Conservation (phyloP, 2,888 invertebrate species). For the Folsomia candida region DNA sequence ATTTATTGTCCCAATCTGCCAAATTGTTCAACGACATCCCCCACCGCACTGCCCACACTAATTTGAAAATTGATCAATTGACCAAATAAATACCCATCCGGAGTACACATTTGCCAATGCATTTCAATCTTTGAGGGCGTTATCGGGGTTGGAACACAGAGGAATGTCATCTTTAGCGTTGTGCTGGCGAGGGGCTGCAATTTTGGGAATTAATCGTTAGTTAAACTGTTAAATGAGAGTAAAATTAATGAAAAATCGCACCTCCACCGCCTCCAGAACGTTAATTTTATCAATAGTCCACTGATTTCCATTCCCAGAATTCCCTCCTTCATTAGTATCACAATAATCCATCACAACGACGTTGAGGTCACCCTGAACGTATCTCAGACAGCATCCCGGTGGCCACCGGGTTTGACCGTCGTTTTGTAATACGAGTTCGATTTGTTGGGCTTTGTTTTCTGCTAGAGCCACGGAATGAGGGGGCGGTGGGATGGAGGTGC, state of each 20-base stretch:
- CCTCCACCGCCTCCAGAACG: background rate
- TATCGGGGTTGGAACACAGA: background rate
- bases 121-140: constrained; percentile 1
- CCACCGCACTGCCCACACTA: background rate
- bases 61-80: constrained; percentile 56
- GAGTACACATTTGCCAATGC: constrained; percentile 79
- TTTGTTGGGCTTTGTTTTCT: no score
- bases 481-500: no score
- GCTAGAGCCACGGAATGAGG: no score
- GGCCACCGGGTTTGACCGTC: constrained; percentile 87
- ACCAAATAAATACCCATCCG: constrained; percentile 86
- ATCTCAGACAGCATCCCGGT: constrained; percentile 61
- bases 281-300: no score
- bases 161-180: background rate
- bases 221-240: no score
- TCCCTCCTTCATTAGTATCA: background rate
- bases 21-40: background rate
- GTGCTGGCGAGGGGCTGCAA: background rate
- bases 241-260: background rate
- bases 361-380: background rate
- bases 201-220: background rate
- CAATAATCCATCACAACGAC: background rate
- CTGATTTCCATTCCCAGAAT: no score
- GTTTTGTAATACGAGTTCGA: constrained; percentile 83
- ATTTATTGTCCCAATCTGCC: background rate